Percentiles rank a stretch among this genome's conserved stretches.
These are phyloP conservation scores for Latrodectus hesperus DNA, from an alignment of 2,888 invertebrate species.

Conservation along the genomic window DNA sequence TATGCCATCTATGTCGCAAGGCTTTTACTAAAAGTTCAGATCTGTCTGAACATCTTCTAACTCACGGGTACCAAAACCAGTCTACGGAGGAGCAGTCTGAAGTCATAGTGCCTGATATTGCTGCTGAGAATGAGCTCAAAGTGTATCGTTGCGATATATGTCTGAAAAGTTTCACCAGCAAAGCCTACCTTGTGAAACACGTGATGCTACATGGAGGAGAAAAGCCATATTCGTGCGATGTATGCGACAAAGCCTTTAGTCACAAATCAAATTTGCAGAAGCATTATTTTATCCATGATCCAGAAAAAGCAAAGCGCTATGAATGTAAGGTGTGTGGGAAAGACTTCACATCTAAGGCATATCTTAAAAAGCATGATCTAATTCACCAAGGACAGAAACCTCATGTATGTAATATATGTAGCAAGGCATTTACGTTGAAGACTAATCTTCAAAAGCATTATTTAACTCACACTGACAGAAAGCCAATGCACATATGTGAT, in stretches of 20 bases:
- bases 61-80: slow-evolving; percentile 29
- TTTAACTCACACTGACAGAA: slow-evolving; percentile 42
- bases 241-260: slow-evolving; percentile 62
- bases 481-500: slow-evolving; percentile 46
- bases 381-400: slow-evolving; percentile 58
- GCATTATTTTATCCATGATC: slow-evolving; percentile 56
- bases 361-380: slow-evolving; percentile 56
- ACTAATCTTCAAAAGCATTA: slow-evolving; percentile 61
- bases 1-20: slow-evolving; percentile 60
- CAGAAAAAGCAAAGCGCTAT: slow-evolving; percentile 53
- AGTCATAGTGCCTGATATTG: neutral
- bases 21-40: slow-evolving; percentile 57
- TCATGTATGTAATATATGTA: slow-evolving; percentile 52
- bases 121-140: slow-evolving; percentile 27
- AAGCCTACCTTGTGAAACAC: slow-evolving; percentile 58
- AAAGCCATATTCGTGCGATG: slow-evolving; percentile 61
- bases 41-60: slow-evolving; percentile 43
- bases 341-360: slow-evolving; percentile 59
- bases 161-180: slow-evolving; percentile 49
- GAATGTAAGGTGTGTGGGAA: slow-evolving; percentile 52
- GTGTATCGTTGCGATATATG: slow-evolving; percentile 40
- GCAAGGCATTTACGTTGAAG: slow-evolving; percentile 58
- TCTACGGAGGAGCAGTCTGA: neutral
- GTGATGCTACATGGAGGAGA: slow-evolving; percentile 40
- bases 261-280: slow-evolving; percentile 62